Evolutionary conservation across 2,797 vertebrate species (phyloP).

Genomic region (Smutsia temminckii): DNA sequence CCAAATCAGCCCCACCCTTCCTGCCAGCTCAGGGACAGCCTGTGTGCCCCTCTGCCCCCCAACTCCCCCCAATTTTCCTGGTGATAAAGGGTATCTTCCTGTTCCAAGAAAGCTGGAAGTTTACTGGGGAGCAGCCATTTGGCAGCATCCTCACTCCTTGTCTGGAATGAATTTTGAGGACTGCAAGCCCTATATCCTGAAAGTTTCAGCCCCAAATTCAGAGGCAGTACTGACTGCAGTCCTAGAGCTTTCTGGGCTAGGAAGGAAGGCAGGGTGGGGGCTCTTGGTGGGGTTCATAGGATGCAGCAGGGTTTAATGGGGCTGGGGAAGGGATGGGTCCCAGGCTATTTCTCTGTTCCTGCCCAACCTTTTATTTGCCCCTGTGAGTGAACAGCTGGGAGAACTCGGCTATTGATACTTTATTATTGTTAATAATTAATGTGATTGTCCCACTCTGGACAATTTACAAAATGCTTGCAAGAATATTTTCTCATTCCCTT

Average conservation of each 20-base stretch:
- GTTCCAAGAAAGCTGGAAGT: too few relatives aligned
- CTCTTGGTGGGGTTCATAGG: too few relatives aligned
- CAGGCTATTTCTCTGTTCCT: neutral
- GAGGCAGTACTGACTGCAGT: neutral
- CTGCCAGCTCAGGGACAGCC: constrained; percentile 16
- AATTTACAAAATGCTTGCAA: neutral
- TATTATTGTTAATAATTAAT: neutral
- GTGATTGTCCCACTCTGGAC: neutral
- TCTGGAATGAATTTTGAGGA: neutral
- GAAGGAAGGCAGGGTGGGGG: neutral
- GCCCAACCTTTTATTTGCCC: neutral
- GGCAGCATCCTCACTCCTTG: too few relatives aligned
- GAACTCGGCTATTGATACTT: neutral
- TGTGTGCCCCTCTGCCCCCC: neutral
- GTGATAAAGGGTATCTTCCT: too few relatives aligned
- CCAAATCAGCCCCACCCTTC: constrained; percentile 59
- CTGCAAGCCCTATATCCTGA: neutral
- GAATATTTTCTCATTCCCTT: neutral
- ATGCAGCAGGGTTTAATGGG: neutral
- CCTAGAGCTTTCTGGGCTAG: neutral
- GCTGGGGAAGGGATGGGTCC: neutral
- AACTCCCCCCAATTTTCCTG: too few relatives aligned
- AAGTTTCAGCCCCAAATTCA: neutral
- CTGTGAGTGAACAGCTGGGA: neutral
- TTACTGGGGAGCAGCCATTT: too few relatives aligned